Evolutionary conservation across 1,140 invertebrate genomes (phyloP), one percentile per base, ranked within the genome.

Genomic region (Lutraria rhynchaena): DNA sequence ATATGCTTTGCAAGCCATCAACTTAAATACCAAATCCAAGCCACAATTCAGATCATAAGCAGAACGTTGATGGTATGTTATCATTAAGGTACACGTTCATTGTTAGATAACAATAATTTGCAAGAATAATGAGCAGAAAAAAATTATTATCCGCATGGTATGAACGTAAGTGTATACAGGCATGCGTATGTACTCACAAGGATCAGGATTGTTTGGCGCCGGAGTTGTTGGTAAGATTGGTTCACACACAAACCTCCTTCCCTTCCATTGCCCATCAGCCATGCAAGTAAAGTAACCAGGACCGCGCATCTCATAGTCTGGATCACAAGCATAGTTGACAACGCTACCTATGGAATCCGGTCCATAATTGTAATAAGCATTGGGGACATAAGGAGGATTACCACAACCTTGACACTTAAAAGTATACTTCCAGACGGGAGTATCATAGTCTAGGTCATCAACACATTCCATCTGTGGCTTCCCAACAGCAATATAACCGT

Each of bases 321-420:
- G 35, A 11, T 81, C 51, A 53, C 78, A 81, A 24, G 17, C 33
- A 31, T 81, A 81, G 9, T 35, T 49, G 9, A 44, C 11, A 7
- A n/a, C 49, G 57, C 29, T 44, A 19, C 78, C 78, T 37, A 74
- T 31, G 1, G 35, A 19, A 29, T 24, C 41, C 15, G 69, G 44
- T 41, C 78, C 78, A n/a, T 37, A 46, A 33, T 53, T 60, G 3
- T 35, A 41, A 49, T 60, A 81, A 31, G 78, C 78, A 33, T 81
- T 73, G 11, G 69, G 27, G 2, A 81, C 69, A 3, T 33, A n/a
- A 17, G 78, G 69, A 9, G 69, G 57, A 24, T 55, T 44, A 7
- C 69, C 78, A 44, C 78, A 81, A 41, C 71, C 78, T 81, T 29
- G 0, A 78, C 11, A 69, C 13, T 13, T 19, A 24, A 24, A 27